A percentile compares a stretch with the other conserved stretches of the same genome.
phyloP scores from a whole-genome alignment of 2,113 vertebrate genomes.

The Dromas ardeola region DNA sequence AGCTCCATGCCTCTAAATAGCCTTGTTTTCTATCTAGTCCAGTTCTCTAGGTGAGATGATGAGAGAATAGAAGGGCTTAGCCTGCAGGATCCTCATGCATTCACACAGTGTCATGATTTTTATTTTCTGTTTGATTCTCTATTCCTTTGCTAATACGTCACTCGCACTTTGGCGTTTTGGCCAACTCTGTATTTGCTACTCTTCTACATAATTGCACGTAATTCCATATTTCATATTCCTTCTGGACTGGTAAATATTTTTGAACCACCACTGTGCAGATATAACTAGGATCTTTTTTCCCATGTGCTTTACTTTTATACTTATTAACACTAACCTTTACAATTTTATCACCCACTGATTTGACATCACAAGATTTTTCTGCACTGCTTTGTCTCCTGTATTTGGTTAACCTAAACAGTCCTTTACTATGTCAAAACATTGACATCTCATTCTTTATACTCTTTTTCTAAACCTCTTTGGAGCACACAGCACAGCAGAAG shows the following conservation, averaged over 20 bases:
- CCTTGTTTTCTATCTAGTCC: not conserved
- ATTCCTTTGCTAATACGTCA: not conserved
- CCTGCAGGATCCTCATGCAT: not conserved
- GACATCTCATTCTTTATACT: not conserved
- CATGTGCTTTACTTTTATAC: not conserved
- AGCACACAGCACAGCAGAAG: not conserved
- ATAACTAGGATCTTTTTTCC: not conserved
- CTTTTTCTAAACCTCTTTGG: not conserved
- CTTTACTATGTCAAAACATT: not conserved
- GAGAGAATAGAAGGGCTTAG: not conserved
- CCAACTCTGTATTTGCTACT: not conserved
- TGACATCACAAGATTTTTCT: not conserved
- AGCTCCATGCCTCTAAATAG: not conserved
- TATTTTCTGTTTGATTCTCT: not conserved
- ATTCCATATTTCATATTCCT: not conserved
- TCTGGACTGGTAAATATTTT: not conserved
- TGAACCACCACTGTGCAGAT: not conserved
- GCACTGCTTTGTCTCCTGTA: not conserved
- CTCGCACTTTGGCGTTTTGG: not conserved
- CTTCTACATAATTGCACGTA: not conserved
- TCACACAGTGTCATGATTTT: not conserved
- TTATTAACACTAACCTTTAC: not conserved
- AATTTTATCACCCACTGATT: not conserved
- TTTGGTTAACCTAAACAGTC: not conserved
- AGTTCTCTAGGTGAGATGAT: not conserved